Evolutionary conservation across 2,797 vertebrate species (phyloP), one percentile per base, ranked within the genome.

Genomic region (Urocyon cinereoargenteus): DNA sequence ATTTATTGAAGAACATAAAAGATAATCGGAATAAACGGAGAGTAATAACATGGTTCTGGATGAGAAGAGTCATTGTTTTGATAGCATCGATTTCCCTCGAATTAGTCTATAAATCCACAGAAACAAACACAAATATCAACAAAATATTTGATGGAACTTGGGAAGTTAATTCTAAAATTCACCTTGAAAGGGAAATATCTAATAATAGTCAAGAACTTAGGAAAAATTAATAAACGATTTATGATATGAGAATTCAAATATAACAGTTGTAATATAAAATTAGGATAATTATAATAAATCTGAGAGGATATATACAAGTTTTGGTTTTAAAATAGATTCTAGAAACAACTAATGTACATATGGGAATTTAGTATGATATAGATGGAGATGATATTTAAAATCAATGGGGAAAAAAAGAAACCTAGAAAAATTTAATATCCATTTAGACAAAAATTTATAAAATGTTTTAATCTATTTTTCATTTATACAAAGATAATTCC

Each of bases 1-100:
- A 28, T 91, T 83, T 97, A 94, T 53, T 93, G 68, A 62, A 89
- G 62, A 61, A 78, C 49, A 88, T 98, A 92, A 97, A 97, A 85
- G 24, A 72, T 78, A 86, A 95, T 51, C 28, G 4, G 34, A 98
- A 89, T 92, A 94, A 95, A 93, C 68, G 61, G 78, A 85, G n/a
- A 92, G 78, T 83, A n/a, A 70, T 86, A 94, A 88, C 49, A 59
- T 82, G 19, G 24, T 72, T 94, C 61, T 94, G 66, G 64, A 53
- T 92, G 28, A 77, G 57, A 92, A 57, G 55, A 95, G 15, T 77
- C 26, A 90, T 51, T 90, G 26, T 86, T 95, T 75, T 45, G 22
- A 51, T 84, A 31, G 90, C 59, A 66, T 70, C n/a, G 75, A 0
- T 90, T 66, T 78, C 16, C n/a, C 61, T 19, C 34, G 72, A 86